These are phyloP conservation scores for Dysmachus trigonus DNA, from an alignment of 2,888 invertebrate genomes.

Conservation along the genomic window DNA sequence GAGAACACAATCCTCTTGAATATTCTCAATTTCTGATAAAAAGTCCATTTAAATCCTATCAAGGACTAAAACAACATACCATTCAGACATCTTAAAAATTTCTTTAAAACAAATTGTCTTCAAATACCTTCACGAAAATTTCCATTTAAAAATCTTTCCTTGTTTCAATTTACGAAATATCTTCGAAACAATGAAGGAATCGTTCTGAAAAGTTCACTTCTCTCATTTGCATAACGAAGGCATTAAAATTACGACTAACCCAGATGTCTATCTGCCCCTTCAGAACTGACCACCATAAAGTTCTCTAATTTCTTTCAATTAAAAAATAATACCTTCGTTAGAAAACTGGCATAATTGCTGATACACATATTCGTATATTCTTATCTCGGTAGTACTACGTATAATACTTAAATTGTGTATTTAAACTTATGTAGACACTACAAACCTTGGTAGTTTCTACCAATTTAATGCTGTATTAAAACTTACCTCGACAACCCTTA, in stretches of 20 bases:
- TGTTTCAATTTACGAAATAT: neutral
- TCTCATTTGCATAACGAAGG: neutral
- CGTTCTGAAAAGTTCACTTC: neutral
- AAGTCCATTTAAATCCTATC: neutral
- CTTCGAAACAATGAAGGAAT: neutral
- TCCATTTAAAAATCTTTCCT: neutral
- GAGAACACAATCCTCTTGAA: neutral
- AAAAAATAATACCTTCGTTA: neutral
- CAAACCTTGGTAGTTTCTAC: neutral
- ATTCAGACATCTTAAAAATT: neutral
- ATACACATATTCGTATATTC: too few relatives aligned
- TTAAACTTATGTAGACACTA: neutral
- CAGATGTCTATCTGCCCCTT: neutral
- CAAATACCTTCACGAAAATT: neutral
- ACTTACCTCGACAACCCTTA: neutral
- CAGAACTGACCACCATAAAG: neutral
- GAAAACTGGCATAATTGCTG: neutral
- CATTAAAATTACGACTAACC: neutral
- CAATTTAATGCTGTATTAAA: neutral
- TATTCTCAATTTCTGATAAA: neutral
- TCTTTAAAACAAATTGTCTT: neutral
- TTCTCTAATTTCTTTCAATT: neutral
- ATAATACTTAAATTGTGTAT: neutral
- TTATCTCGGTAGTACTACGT: neutral
- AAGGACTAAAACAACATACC: neutral